Evolutionary conservation across 2,113 vertebrate genomes (phyloP), one percentile per base, ranked within the genome.

Genomic region (Plectropomus leopardus): DNA sequence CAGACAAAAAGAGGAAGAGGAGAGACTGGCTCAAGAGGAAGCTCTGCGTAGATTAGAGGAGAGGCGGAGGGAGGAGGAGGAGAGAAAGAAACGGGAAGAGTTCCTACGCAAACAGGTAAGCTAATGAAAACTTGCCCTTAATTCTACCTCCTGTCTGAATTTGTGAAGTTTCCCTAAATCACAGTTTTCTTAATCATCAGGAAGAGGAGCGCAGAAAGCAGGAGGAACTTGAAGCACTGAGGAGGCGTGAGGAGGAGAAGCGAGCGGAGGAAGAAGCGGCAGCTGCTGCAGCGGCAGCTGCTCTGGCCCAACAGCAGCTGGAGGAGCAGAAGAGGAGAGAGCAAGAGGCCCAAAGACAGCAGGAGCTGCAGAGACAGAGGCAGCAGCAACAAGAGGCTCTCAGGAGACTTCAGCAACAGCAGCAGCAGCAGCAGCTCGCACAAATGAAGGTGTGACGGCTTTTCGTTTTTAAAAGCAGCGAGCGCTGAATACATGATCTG

Each of bases 341-440:
- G 83, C 96, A 97, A 86, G 97, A 98, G 91, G 95, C 83, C 7
- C 97, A 78, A 66, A 87, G 80, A 94, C 97, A 94, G 65, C 94
- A 92, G 82, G 94, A 95, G 59, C 90, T 96, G 0, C 95, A 96
- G 71, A 90, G 95, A 69, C 96, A 97, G 0, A 94, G 97, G 79
- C 97, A 97, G 63, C 97, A 97, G 65, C 96, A 97, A 87, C 95
- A 98, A 74, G 98, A 99, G 80, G 97, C 97, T 19, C 95, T 99
- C 21, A 94, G 97, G 30, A 94, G 97, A 53, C 90, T 99, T 51
- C 98, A 99, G 19, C 98, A 98, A 4, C 97, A 98, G 21, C 98
- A 99, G 48, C 92, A 99, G 44, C 98, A 99, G 44, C 98, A 99
- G 78, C 98, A 99, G 82, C 95, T 99, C 40, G 98, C 98, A 6